Percentiles rank a stretch among this genome's conserved stretches.
Evolutionary conservation across 1,140 invertebrate species (phyloP).

Genomic region (Rhynchophorus ferrugineus): DNA sequence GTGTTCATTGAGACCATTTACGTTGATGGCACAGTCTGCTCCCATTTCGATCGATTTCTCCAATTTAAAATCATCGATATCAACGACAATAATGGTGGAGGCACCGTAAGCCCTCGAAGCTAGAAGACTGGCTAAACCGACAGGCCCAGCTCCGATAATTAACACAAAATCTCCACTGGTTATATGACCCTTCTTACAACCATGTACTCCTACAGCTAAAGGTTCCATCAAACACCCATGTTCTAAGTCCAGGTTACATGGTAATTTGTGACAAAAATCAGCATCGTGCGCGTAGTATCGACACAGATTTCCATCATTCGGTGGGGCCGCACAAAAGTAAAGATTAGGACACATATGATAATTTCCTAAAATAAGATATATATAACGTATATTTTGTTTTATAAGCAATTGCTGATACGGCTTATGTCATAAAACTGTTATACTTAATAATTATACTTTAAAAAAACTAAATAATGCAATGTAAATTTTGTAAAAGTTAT

Average conservation of each 20-base stretch:
- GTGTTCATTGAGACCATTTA: slow-evolving; percentile 47
- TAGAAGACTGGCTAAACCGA: slow-evolving; percentile 77
- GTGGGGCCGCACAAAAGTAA: slow-evolving; percentile 82
- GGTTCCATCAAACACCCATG: slow-evolving; percentile 89
- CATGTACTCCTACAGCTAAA: slow-evolving; percentile 85
- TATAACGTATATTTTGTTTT: neutral
- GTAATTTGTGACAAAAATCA: slow-evolving; percentile 87
- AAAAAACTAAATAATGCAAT: no score
- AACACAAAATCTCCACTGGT: slow-evolving; percentile 68
- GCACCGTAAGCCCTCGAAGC: slow-evolving; percentile 84
- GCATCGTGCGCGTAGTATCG: slow-evolving; percentile 80
- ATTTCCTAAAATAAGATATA: slow-evolving; percentile 21
- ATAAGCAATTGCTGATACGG: neutral
- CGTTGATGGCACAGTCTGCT: slow-evolving; percentile 60
- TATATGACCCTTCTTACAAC: slow-evolving; percentile 69
- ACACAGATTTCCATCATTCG: slow-evolving; percentile 71
- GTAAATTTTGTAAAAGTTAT: no score
- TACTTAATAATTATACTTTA: neutral
- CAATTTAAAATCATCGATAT: slow-evolving; percentile 64
- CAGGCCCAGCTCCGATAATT: slow-evolving; percentile 82
- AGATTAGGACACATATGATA: slow-evolving; percentile 86
- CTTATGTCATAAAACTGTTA: neutral
- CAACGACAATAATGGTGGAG: slow-evolving; percentile 68
- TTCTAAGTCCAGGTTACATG: slow-evolving; percentile 78
- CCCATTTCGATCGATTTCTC: slow-evolving; percentile 74